Base-by-base conservation (phyloP, 2,113 vertebrate species). In the Myotis lucifugus region DNA sequence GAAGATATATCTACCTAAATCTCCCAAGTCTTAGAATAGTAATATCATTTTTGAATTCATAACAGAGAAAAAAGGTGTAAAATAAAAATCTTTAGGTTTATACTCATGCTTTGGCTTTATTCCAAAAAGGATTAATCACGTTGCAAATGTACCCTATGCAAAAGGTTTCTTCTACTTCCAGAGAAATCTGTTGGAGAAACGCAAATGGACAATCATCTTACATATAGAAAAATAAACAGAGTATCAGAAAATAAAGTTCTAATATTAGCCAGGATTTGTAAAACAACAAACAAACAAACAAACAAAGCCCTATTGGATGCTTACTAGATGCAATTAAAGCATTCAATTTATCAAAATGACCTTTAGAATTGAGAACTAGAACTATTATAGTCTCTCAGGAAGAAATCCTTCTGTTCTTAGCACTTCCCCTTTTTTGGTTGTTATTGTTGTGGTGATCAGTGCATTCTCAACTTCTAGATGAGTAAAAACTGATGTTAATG, bases 401-500 rank as follows among this genome's bases (percentile, higher is more conserved):
- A 67, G 52, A 88, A 85, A 84, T 13, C 18, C 14, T 29, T 92
- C 42, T 2, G 18, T 94, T 94, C 95, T 92, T 79, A 73, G 73
- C 50, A 50, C 48, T 94, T 94, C 54, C 40, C 79, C 0, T 93
- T 95, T 97, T 84, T 85, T 21, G 23, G 56, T 89, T 42, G 82
- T 94, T 95, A 91, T 95, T 96, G 4, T 88, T 93, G 15, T 91
- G 54, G 48, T 88, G 42, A 88, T 70, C 37, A 25, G 23, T 56
- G 77, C 74, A 56, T 54, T 59, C 5, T 92, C 70, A 27, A 46
- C 4, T 96, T 54, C 54, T 76, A 64, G 42, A 17, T 95, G 83
- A 97, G 85, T 97, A 88, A 93, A 97, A 97, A 40, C 66, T 95
- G 77, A 84, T 88, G 72, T 76, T 96, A 95, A 79, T 83, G 67